Conservation (phyloP, 2,797 vertebrate species). For the Emys orbicularis region DNA sequence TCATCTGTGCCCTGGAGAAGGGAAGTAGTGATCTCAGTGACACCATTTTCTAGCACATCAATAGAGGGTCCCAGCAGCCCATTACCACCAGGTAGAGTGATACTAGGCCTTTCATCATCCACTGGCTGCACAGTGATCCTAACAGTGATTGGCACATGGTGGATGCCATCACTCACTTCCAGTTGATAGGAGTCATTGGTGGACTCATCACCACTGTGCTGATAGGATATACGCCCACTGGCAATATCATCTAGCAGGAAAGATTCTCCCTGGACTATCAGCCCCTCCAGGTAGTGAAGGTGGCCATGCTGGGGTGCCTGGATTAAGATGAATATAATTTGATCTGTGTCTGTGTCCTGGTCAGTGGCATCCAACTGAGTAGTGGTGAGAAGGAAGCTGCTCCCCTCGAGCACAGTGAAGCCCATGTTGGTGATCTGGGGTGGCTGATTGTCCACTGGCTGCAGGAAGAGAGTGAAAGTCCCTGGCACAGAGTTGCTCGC, state of each 20-base stretch:
- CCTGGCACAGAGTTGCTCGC: slow-evolving; percentile 86
- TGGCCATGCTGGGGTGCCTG: slow-evolving; percentile 83
- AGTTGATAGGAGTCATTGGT: slow-evolving; percentile 84
- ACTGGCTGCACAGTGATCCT: slow-evolving; percentile 81
- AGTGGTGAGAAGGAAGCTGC: slow-evolving; percentile 83
- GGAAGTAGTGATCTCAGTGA: slow-evolving; percentile 86
- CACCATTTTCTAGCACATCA: slow-evolving; percentile 89
- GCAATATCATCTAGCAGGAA: slow-evolving; percentile 86
- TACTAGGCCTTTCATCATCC: slow-evolving; percentile 84
- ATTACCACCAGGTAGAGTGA: slow-evolving; percentile 81
- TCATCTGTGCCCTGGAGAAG: slow-evolving; percentile 88
- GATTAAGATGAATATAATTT: slow-evolving; percentile 86
- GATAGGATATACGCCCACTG: slow-evolving; percentile 84
- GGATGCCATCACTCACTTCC: slow-evolving; percentile 88
- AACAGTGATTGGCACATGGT: slow-evolving; percentile 86
- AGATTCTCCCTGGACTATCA: slow-evolving; percentile 83
- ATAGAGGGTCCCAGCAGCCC: slow-evolving; percentile 84
- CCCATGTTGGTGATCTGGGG: slow-evolving; percentile 89
- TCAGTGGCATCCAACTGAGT: slow-evolving; percentile 88
- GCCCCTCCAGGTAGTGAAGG: slow-evolving; percentile 83
- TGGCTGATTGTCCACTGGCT: slow-evolving; percentile 90
- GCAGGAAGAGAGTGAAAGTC: slow-evolving; percentile 89
- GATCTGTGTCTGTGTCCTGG: slow-evolving; percentile 86
- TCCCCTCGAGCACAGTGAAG: slow-evolving; percentile 86
- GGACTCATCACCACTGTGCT: slow-evolving; percentile 85